A percentile compares a stretch with the other conserved stretches of the same genome.
Conservation (phyloP, 2,797 vertebrate genomes). For the Simalia tracyae region DNA sequence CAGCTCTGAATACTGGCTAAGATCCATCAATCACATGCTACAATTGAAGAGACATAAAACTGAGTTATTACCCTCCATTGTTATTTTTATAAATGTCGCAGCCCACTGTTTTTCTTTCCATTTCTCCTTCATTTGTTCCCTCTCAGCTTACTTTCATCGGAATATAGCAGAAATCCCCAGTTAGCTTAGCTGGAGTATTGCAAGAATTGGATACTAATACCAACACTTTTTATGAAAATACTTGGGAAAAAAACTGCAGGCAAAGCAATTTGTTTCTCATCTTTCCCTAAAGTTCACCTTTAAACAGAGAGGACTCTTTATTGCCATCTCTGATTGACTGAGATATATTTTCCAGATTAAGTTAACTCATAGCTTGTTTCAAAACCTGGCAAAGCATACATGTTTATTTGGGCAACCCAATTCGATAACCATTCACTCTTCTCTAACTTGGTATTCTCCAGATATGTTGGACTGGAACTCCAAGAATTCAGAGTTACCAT, state of each 20-base stretch:
- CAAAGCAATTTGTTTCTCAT: conserved; percentile 37
- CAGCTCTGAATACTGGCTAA: neutral
- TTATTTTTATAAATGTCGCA: neutral
- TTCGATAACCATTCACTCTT: neutral
- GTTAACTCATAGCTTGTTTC: neutral
- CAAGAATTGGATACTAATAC: conserved; percentile 65
- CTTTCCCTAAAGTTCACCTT: neutral
- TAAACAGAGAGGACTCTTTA: neutral
- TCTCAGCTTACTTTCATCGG: neutral
- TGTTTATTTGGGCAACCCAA: neutral
- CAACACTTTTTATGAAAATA: conserved; percentile 59
- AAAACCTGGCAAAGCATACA: neutral
- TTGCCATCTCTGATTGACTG: neutral
- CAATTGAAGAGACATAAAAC: neutral
- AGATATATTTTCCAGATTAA: neutral
- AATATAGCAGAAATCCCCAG: conserved; percentile 16
- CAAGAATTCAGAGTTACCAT: neutral
- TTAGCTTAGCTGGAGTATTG: conserved; percentile 59
- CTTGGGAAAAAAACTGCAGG: conserved; percentile 59
- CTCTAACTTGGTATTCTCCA: neutral
- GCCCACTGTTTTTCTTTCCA: neutral
- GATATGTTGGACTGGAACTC: neutral
- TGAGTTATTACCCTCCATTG: neutral
- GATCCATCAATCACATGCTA: neutral
- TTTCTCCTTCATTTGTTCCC: neutral